Percentiles rank a stretch among this genome's conserved stretches.
Evolutionary conservation across 2,113 vertebrate genomes (phyloP).

Genomic region (Phaetusa simplex): DNA sequence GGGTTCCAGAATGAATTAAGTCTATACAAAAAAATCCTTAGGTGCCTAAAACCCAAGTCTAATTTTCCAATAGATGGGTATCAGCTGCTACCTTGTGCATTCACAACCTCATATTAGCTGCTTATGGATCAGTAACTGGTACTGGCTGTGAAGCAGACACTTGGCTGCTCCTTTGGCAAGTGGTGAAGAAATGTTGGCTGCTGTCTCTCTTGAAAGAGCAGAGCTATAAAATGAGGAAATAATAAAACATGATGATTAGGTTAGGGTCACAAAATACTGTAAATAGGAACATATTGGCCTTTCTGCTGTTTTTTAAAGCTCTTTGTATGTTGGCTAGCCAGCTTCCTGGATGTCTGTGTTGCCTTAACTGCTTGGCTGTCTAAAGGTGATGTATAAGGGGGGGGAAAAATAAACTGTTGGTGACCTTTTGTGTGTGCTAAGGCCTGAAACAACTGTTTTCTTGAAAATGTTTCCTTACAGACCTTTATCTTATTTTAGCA

Average conservation of each 20-base stretch:
- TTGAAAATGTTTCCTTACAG: not conserved
- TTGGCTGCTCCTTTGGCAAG: constrained; percentile 51
- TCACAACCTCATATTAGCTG: not conserved
- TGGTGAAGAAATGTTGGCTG: not conserved
- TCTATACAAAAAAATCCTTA: not conserved
- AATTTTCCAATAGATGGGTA: constrained; percentile 52
- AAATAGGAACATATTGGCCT: constrained; percentile 43
- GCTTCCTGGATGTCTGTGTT: constrained; percentile 8
- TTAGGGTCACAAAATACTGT: constrained; percentile 53
- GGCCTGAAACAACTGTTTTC: not conserved
- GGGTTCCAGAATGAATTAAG: not conserved
- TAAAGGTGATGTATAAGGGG: not conserved
- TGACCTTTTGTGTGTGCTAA: not conserved
- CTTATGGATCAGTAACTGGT: constrained; percentile 31
- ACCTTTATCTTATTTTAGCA: not conserved
- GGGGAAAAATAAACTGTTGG: not conserved
- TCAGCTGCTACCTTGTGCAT: constrained; percentile 55
- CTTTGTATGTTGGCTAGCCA: not conserved
- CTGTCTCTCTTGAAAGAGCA: not conserved
- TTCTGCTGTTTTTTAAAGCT: not conserved
- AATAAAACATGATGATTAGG: constrained; percentile 41
- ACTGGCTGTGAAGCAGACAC: constrained; percentile 27
- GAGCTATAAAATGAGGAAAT: constrained; percentile 45
- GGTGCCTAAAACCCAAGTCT: not conserved
- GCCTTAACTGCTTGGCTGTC: not conserved